A percentile compares a stretch with the other conserved stretches of the same genome.
phyloP scores from a whole-genome alignment of 2,797 vertebrate species.

The Scomberomorus guttatus region DNA sequence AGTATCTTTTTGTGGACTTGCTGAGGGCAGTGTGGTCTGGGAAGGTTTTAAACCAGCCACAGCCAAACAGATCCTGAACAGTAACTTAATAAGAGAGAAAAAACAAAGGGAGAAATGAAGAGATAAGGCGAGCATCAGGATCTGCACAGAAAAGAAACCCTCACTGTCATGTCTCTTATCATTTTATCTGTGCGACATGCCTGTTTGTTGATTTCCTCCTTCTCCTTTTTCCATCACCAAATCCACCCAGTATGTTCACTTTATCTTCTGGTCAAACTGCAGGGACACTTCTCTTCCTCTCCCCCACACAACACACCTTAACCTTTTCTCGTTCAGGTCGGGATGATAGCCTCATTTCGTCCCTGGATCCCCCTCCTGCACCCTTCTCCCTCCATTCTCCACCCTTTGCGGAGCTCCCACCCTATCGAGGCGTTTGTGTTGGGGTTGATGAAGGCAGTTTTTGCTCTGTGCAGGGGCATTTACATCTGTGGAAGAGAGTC shows the following conservation, averaged over 20 bases:
- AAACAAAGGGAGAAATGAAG: neutral
- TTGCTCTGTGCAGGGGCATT: slow-evolving; percentile 90
- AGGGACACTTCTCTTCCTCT: slow-evolving; percentile 28
- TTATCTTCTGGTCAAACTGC: slow-evolving; percentile 15
- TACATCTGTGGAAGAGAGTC: slow-evolving; percentile 88
- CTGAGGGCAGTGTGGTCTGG: neutral
- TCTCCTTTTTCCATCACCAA: neutral
- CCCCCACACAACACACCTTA: slow-evolving; percentile 57
- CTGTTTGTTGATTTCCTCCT: slow-evolving; percentile 17
- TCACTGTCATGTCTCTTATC: slow-evolving; percentile 10
- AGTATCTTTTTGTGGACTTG: neutral
- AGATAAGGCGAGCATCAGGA: neutral
- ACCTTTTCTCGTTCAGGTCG: slow-evolving; percentile 88
- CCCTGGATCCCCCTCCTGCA: slow-evolving; percentile 54
- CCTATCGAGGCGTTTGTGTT: slow-evolving; percentile 89
- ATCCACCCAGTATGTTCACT: neutral
- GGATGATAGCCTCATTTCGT: slow-evolving; percentile 79
- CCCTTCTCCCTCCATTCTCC: slow-evolving; percentile 88
- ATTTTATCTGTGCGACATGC: slow-evolving; percentile 16
- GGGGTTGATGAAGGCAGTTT: slow-evolving; percentile 89
- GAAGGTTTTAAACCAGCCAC: neutral
- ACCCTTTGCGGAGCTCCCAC: slow-evolving; percentile 88
- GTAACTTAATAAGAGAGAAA: slow-evolving; percentile 23
- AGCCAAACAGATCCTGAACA: neutral
- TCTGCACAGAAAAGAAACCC: slow-evolving; percentile 28